Evolutionary conservation across 2,113 vertebrate species (phyloP).

Genomic region (Vidua chalybeata): DNA sequence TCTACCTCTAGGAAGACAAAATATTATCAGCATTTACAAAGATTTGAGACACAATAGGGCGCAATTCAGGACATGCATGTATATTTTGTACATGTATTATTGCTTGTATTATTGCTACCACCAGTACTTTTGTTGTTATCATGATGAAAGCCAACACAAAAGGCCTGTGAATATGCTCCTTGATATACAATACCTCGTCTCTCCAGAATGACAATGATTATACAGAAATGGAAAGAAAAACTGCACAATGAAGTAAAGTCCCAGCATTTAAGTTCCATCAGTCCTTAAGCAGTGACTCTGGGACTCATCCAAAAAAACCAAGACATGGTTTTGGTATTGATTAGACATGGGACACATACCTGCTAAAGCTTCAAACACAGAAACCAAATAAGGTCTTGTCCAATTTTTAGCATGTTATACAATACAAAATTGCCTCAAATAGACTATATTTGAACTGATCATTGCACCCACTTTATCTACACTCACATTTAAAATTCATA

Average conservation of each 20-base stretch:
- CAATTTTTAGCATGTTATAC: constrained; percentile 11
- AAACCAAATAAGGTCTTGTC: not conserved
- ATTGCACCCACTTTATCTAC: not conserved
- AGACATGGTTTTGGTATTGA: not conserved
- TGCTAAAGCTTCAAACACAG: not conserved
- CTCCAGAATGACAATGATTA: constrained; percentile 25
- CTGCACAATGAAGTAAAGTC: not conserved
- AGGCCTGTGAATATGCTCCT: constrained; percentile 13
- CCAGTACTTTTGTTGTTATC: constrained; percentile 1
- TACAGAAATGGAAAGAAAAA: constrained; percentile 5
- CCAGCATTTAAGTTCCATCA: constrained; percentile 23
- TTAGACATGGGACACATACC: not conserved
- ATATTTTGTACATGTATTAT: constrained; percentile 35
- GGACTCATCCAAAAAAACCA: not conserved
- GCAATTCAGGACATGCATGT: constrained; percentile 21
- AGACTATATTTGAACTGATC: constrained; percentile 5
- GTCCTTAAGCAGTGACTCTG: not conserved
- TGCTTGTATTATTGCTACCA: constrained; percentile 11
- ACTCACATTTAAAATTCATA: not conserved
- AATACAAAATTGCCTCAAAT: constrained; percentile 33
- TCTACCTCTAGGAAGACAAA: constrained; percentile 49
- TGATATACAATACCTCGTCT: constrained; percentile 12
- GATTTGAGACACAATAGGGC: constrained; percentile 10
- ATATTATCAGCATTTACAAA: constrained; percentile 33
- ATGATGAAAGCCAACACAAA: constrained; percentile 38